A percentile compares a stretch with the other conserved stretches of the same genome.
Evolutionary conservation across 2,888 invertebrate species (phyloP).

Genomic region (Malacosoma neustria): DNA sequence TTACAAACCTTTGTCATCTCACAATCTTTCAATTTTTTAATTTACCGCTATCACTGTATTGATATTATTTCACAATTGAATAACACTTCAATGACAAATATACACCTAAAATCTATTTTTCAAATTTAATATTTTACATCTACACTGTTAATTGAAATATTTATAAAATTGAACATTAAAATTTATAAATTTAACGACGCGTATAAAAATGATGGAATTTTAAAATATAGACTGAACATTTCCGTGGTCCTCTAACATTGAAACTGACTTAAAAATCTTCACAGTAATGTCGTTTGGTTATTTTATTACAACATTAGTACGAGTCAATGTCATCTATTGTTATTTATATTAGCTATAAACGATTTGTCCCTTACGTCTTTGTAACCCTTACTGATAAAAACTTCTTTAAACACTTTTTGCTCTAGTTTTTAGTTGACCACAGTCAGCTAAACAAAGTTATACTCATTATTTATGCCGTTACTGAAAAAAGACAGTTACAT

Average conservation of each 20-base stretch:
- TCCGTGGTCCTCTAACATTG: constrained; percentile 24
- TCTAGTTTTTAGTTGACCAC: constrained; percentile 60
- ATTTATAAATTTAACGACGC: too few species aligned
- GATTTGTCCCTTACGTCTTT: constrained; percentile 37
- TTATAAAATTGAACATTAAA: too few species aligned
- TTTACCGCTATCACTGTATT: too few species aligned
- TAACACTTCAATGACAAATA: too few species aligned
- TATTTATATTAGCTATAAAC: constrained; percentile 57
- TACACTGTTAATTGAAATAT: too few species aligned
- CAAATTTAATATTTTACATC: too few species aligned
- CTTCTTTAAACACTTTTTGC: constrained; percentile 50
- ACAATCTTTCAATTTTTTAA: too few species aligned
- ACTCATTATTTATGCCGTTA: constrained; percentile 27
- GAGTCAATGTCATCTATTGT: constrained; percentile 56
- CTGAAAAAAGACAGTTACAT: constrained; percentile 6
- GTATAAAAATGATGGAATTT: too few species aligned
- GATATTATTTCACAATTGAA: too few species aligned
- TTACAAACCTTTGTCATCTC: too few species aligned
- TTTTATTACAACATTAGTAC: constrained; percentile 54
- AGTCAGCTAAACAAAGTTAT: constrained; percentile 54
- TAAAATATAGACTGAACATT: background rate
- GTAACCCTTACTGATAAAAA: constrained; percentile 52
- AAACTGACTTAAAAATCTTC: constrained; percentile 41
- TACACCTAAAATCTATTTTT: too few species aligned
- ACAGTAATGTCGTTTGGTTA: constrained; percentile 35